Conservation (phyloP, 2,113 vertebrate species). For the Syngnathus floridae region DNA sequence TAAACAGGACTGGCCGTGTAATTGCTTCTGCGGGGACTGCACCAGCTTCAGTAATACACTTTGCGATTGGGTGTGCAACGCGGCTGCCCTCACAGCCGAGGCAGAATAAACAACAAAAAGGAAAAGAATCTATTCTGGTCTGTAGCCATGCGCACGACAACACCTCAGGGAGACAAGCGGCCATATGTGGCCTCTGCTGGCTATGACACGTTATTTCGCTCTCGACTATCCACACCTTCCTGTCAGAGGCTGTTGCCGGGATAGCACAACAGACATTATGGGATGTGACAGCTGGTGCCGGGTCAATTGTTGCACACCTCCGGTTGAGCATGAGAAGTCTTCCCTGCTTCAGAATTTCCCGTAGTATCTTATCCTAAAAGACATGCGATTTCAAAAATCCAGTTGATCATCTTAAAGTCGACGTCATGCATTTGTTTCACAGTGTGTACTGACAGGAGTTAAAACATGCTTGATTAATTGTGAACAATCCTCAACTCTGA, state of each 20-base stretch:
- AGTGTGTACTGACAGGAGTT: neutral
- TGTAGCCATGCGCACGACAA: neutral
- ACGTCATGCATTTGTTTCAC: neutral
- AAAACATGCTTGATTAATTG: no score
- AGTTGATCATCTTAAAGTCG: neutral
- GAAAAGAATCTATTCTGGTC: constrained; percentile 21
- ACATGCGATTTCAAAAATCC: neutral
- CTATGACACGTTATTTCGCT: neutral
- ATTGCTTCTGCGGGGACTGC: constrained; percentile 41
- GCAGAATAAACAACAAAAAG: constrained; percentile 13
- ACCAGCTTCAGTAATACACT: constrained; percentile 27
- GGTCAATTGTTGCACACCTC: constrained; percentile 19
- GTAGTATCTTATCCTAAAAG: neutral
- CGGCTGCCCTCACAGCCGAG: constrained; percentile 10
- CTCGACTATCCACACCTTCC: neutral
- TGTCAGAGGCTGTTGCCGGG: constrained; percentile 1
- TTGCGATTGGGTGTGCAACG: constrained; percentile 30
- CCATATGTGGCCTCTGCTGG: constrained; percentile 30
- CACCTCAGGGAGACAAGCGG: constrained; percentile 13
- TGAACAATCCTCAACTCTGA: no score
- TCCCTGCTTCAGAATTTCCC: neutral
- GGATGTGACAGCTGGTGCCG: constrained; percentile 24
- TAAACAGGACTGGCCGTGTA: constrained; percentile 34
- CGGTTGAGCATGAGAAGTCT: constrained; percentile 10
- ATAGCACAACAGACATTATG: constrained; percentile 22